Evolutionary conservation across 2,113 vertebrate species (phyloP).

Genomic region (Meles meles): DNA sequence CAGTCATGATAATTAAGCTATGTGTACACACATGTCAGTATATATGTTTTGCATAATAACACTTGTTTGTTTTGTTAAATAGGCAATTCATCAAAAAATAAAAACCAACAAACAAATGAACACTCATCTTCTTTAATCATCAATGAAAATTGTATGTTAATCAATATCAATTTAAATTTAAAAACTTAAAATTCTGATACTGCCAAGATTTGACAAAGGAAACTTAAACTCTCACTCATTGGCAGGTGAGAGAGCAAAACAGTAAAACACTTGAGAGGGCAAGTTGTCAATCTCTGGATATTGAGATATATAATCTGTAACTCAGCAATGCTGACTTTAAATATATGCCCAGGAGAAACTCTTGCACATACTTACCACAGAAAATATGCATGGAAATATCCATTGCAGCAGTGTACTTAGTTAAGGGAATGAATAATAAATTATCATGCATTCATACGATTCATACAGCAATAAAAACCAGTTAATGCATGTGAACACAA

Average conservation of each 20-base stretch:
- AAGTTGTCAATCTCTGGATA: not conserved
- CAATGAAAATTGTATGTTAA: not conserved
- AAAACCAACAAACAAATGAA: not conserved
- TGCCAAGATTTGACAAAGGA: not conserved
- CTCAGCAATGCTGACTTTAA: not conserved
- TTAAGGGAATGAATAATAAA: conserved; percentile 45
- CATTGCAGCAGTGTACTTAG: not conserved
- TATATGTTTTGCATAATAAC: not conserved
- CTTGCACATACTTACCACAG: not conserved
- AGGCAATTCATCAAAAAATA: not conserved
- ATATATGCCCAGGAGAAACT: not conserved
- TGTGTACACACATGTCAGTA: not conserved
- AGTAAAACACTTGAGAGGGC: not conserved
- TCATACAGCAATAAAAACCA: not conserved
- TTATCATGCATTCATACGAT: not conserved
- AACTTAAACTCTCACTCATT: not conserved
- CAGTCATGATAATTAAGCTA: not conserved
- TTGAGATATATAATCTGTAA: not conserved
- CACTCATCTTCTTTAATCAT: not conserved
- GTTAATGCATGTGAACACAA: not conserved
- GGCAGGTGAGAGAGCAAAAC: not conserved
- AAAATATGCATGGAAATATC: conserved; percentile 13
- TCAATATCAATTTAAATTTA: not conserved
- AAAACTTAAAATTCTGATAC: not conserved
- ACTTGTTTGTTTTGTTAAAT: not conserved